Conservation (phyloP, 1,140 invertebrate genomes). For the Drosophila kikkawai region DNA sequence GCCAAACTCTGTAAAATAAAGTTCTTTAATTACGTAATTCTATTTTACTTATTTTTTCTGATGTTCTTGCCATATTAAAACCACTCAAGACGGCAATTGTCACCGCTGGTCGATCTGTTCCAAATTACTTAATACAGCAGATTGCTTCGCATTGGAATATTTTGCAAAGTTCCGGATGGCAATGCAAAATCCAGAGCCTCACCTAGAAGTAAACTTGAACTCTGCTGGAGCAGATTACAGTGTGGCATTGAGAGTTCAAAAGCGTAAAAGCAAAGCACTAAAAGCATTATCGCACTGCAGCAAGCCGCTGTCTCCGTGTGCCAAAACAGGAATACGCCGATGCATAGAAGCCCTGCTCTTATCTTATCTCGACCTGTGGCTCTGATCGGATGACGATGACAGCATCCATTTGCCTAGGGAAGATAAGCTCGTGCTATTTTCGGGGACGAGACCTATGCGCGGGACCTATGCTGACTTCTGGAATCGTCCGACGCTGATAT, state of each 20-base stretch:
- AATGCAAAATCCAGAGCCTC: slow-evolving; percentile 11
- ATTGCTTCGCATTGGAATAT: neutral
- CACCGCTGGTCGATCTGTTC: neutral
- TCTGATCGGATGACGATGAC: slow-evolving; percentile 5
- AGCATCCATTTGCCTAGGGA: neutral
- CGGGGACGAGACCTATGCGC: slow-evolving; percentile 19
- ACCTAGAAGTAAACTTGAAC: slow-evolving; percentile 26
- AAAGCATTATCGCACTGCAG: slow-evolving; percentile 37
- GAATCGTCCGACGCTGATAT: slow-evolving; percentile 41
- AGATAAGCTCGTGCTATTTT: slow-evolving; percentile 35
- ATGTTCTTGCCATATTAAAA: neutral
- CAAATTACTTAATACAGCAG: neutral
- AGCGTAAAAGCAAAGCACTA: slow-evolving; percentile 17
- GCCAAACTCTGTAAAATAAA: neutral
- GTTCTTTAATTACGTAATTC: neutral
- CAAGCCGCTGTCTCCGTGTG: slow-evolving; percentile 1
- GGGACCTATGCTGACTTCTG: slow-evolving; percentile 28
- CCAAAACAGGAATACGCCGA: slow-evolving; percentile 16
- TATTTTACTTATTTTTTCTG: neutral
- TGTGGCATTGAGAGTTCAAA: slow-evolving; percentile 40
- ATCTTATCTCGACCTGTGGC: slow-evolving; percentile 21
- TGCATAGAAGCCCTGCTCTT: slow-evolving; percentile 1
- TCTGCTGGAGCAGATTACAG: slow-evolving; percentile 18
- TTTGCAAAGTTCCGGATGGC: slow-evolving; percentile 20
- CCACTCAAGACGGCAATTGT: neutral